phyloP scores from a whole-genome alignment of 2,113 vertebrate species.

The Rostratula benghalensis region DNA sequence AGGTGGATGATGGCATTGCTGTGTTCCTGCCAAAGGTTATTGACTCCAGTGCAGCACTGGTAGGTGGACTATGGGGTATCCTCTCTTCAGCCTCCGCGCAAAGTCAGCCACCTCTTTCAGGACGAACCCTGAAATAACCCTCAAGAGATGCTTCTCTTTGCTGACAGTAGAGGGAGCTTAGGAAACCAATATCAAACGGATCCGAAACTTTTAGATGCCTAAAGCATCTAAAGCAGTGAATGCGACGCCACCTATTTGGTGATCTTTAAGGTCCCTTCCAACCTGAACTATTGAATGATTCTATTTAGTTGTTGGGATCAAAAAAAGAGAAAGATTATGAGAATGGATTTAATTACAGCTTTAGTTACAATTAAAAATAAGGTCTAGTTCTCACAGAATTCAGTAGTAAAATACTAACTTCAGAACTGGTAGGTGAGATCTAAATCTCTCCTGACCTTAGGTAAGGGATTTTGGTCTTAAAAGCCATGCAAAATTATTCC shows the following conservation, averaged over 20 bases:
- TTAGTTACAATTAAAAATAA: background rate
- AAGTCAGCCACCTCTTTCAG: background rate
- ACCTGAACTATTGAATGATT: too few relatives aligned
- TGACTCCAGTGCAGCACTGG: background rate
- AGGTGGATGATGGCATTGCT: background rate
- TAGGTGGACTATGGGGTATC: background rate
- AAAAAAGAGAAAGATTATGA: background rate
- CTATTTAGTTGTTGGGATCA: background rate
- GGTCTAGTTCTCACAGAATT: background rate
- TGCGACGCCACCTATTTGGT: background rate
- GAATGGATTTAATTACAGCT: background rate
- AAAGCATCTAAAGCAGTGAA: background rate
- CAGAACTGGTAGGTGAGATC: background rate
- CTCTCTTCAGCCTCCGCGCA: accelerated
- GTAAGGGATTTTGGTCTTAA: background rate
- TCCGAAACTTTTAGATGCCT: background rate
- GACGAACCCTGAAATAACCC: background rate
- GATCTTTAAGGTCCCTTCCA: too few relatives aligned
- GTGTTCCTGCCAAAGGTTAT: background rate
- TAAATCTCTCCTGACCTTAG: background rate
- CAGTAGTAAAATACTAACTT: background rate
- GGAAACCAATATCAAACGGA: background rate
- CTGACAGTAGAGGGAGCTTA: constrained; percentile 33
- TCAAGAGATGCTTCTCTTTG: background rate
- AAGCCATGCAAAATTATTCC: background rate